Conservation (phyloP, 2,888 invertebrate species). For the Meghimatium bilineatum region DNA sequence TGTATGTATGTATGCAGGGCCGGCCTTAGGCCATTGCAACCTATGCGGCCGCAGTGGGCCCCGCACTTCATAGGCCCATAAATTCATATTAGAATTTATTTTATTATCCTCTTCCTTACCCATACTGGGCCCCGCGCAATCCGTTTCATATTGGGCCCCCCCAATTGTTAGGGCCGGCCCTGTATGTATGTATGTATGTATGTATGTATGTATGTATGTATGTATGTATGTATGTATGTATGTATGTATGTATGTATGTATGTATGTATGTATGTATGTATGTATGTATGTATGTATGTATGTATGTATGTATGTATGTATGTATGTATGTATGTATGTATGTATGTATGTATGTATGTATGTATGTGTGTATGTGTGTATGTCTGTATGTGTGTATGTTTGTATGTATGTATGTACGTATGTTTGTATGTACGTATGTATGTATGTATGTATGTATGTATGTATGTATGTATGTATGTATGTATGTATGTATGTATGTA, state of each 20-base stretch:
- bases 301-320: not conserved
- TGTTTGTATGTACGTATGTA: conserved; percentile 12
- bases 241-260: not conserved
- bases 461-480: conserved; percentile 7
- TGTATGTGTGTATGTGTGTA: conserved; percentile 5
- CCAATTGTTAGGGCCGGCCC: too few relatives aligned
- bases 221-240: not conserved
- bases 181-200: too few relatives aligned
- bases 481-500: conserved; percentile 14
- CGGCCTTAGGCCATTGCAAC: too few relatives aligned
- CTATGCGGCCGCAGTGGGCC: too few relatives aligned
- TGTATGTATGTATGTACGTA: conserved; percentile 24
- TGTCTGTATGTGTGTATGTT: conserved; percentile 20
- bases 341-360: not conserved
- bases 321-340: conserved; percentile 11
- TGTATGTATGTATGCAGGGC: conserved; percentile 11
- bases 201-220: conserved; percentile 11
- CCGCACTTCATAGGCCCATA: too few relatives aligned
- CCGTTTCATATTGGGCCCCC: too few relatives aligned
- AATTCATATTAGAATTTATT: too few relatives aligned
- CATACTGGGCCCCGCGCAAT: too few relatives aligned
- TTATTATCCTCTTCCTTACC: too few relatives aligned
- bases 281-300: not conserved
- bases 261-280: conserved; percentile 2
- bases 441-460: conserved; percentile 21